Base-by-base conservation (phyloP, 2,888 invertebrate species). In the Calameuta pallipes region DNA sequence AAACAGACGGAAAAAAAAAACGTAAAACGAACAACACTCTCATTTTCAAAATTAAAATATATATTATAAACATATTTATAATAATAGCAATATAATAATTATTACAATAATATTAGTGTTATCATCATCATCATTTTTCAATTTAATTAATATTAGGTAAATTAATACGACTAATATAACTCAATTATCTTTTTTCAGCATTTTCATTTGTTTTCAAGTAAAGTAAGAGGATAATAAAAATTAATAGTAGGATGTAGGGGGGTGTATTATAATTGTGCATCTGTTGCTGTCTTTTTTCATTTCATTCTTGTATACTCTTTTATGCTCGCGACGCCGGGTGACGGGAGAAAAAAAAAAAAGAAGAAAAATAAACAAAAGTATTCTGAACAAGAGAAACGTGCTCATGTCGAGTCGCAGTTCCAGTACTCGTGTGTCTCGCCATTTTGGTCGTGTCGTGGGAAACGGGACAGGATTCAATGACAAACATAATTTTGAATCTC, bases 61-160 rank as follows among this genome's bases (percentile, higher is more conserved):
- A 91, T 91, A 91, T 91, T 90, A 91, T 91, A 91, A 90, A 91
- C 89, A 91, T 86, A 87, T 91, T 90, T 89, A 90, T 91, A 90
- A 90, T 90, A 87, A 88, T 89, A 90, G 88, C 85, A 88, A 87
- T 90, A 90, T 90, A 87, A 90, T 90, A 85, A 90, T 87, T 89
- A 89, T 90, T 90, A 91, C 90, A 90, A 89, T 89, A 86, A 89
- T 89, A 90, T 91, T 90, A 91, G 89, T 90, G 86, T 87, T 89
- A 87, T 86, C 88, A 88, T 90, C 86, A 84, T 88, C 88, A 87
- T 88, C 87, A 82, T 87, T 85, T 81, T 77, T 76, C 71, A 31
- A 71, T 31, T 76, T 82, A 77, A 85, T 89, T 87, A 87, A 88
- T 88, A 90, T 90, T 87, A 90, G 89, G 90, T 90, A 89, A 91